Evolutionary conservation across 37 sponge, comb jelly and placozoan genomes (phyloP), one percentile per base, ranked within the genome.

Genomic region (Cladorhizidae sp.): DNA sequence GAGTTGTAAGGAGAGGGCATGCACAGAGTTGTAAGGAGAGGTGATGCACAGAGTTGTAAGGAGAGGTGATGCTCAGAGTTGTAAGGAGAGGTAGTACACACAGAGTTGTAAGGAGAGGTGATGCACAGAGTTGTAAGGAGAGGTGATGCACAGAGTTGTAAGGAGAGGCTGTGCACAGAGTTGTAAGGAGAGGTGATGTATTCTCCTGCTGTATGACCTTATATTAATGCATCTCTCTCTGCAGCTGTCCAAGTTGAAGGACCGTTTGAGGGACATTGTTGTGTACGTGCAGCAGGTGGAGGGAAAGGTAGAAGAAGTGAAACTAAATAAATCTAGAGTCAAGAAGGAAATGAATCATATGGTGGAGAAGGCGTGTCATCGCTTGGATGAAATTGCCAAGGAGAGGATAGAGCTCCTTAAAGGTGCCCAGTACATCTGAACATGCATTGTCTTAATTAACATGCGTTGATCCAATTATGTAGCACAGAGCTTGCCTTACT

Each of bases 71-170:
- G n/a, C n/a, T n/a, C n/a, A n/a, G n/a, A n/a, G n/a, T n/a, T n/a
- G n/a, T n/a, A n/a, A n/a, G n/a, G n/a, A n/a, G n/a, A n/a, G n/a
- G n/a, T n/a, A n/a, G n/a, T n/a, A n/a, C n/a, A n/a, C n/a, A n/a
- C n/a, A n/a, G n/a, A n/a, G n/a, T n/a, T n/a, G n/a, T n/a, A n/a
- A n/a, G n/a, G n/a, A n/a, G n/a, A n/a, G n/a, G n/a, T 25, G 22
- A 61, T 92, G 3, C 50, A 77, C 0, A 68, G 22, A n/a, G 93
- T 88, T 59, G 87, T 91, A 58, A 82, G 52, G 17, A 54, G 17
- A 54, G 55, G 17, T 12, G 17, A 61, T n/a, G 62, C 26, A 61
- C 20, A 61, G n/a, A n/a, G n/a, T n/a, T n/a, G n/a, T n/a, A n/a
- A n/a, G n/a, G n/a, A n/a, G n/a, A n/a, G n/a, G n/a, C n/a, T n/a